A percentile compares a stretch with the other conserved stretches of the same genome.
phyloP scores from a whole-genome alignment of 2,797 vertebrate species.

The Taeniopygia guttata region DNA sequence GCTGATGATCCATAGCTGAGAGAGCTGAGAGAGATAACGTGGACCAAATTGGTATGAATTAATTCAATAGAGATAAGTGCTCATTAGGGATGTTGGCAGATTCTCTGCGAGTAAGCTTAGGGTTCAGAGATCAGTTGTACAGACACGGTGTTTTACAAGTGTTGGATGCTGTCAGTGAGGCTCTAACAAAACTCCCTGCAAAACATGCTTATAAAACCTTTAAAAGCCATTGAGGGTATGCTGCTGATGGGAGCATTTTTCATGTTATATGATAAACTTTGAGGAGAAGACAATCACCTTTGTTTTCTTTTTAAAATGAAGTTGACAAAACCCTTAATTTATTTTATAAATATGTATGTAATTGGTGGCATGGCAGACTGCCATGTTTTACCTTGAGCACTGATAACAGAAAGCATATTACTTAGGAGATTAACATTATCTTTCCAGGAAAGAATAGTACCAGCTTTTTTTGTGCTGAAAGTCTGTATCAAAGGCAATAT shows the following conservation, averaged over 20 bases:
- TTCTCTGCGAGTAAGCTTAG: neutral
- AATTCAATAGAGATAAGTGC: neutral
- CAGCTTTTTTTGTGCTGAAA: neutral
- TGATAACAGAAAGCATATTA: constrained; percentile 18
- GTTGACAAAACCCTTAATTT: constrained; percentile 52
- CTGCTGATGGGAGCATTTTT: constrained; percentile 29
- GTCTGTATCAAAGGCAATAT: neutral
- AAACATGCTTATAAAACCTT: constrained; percentile 37
- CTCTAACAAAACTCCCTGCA: neutral
- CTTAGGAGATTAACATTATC: constrained; percentile 33
- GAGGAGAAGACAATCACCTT: neutral
- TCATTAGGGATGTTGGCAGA: neutral
- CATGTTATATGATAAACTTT: neutral
- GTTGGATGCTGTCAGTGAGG: neutral
- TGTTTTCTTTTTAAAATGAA: constrained; percentile 49
- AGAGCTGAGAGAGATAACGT: neutral
- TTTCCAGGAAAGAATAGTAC: neutral
- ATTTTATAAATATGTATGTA: neutral
- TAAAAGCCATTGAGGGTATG: constrained; percentile 22
- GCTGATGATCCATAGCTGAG: neutral
- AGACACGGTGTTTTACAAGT: neutral
- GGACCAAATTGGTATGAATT: neutral
- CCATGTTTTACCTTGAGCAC: neutral
- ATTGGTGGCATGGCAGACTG: neutral
- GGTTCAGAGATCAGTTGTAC: neutral